Evolutionary conservation across 2,113 vertebrate species (phyloP).

Genomic region (Forbesichthys agassizii): DNA sequence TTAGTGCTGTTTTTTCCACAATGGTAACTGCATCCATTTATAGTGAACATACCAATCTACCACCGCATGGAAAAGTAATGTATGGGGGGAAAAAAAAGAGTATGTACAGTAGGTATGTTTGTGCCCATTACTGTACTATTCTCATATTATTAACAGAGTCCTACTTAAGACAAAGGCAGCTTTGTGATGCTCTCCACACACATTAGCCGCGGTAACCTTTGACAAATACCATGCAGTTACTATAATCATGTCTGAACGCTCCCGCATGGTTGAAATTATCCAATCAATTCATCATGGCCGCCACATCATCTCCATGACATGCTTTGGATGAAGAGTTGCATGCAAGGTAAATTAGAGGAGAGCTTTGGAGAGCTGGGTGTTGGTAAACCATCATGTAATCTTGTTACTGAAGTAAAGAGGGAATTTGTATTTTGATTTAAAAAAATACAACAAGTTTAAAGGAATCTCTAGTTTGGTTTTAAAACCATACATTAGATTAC

Average conservation of each 20-base stretch:
- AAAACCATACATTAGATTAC: neutral
- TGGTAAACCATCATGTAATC: conserved; percentile 19
- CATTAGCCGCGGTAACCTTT: conserved; percentile 39
- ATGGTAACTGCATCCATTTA: too few relatives aligned
- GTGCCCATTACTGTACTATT: neutral
- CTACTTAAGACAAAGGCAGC: conserved; percentile 52
- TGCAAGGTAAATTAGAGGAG: conserved; percentile 28
- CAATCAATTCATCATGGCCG: conserved; percentile 62
- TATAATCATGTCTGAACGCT: conserved; percentile 68
- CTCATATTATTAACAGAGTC: conserved; percentile 3
- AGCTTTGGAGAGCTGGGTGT: conserved; percentile 22
- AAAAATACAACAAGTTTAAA: too few relatives aligned
- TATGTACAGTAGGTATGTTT: neutral
- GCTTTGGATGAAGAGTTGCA: neutral
- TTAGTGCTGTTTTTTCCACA: too few relatives aligned
- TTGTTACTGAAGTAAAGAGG: neutral
- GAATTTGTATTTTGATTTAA: too few relatives aligned
- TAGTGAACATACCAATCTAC: too few relatives aligned
- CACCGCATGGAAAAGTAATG: too few relatives aligned
- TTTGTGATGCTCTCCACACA: conserved; percentile 38
- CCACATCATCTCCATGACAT: conserved; percentile 22
- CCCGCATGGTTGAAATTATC: conserved; percentile 74
- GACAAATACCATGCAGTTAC: conserved; percentile 55
- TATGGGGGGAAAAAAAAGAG: too few relatives aligned
- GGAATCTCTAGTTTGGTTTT: neutral